phyloP scores from a whole-genome alignment of 2,888 invertebrate genomes.

The Spisula subtruncata region DNA sequence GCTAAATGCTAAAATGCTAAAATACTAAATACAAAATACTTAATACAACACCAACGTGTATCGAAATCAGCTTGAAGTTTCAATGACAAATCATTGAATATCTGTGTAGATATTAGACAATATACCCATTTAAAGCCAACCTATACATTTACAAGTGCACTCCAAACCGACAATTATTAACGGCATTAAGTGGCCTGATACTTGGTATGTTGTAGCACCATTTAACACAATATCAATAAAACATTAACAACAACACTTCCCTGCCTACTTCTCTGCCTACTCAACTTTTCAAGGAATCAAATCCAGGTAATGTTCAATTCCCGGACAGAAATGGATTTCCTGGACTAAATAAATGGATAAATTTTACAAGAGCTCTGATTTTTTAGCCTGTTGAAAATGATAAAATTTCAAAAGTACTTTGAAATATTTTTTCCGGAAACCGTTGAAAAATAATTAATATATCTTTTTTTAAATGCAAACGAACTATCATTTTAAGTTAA shows the following conservation, averaged over 20 bases:
- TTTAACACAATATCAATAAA: background rate
- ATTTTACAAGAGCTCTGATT: too few relatives aligned
- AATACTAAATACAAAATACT: too few relatives aligned
- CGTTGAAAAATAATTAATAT: too few relatives aligned
- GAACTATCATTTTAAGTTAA: background rate
- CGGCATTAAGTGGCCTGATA: background rate
- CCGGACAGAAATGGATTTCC: too few relatives aligned
- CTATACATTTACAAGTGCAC: background rate
- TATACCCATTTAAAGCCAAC: background rate
- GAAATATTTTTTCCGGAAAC: too few relatives aligned
- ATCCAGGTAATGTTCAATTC: background rate
- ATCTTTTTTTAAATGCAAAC: background rate
- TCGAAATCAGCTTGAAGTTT: background rate
- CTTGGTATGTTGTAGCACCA: background rate
- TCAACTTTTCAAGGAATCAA: background rate
- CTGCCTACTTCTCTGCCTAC: background rate
- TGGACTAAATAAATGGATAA: too few relatives aligned
- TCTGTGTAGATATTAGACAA: background rate
- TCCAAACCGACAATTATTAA: background rate
- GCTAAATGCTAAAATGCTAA: too few relatives aligned
- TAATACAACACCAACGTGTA: background rate
- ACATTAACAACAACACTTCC: background rate
- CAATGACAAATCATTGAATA: background rate
- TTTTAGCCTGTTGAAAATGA: too few relatives aligned
- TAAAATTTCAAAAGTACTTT: too few relatives aligned